Evolutionary conservation across 2,888 invertebrate species (phyloP).

Genomic region (Ypsolopha sequella): DNA sequence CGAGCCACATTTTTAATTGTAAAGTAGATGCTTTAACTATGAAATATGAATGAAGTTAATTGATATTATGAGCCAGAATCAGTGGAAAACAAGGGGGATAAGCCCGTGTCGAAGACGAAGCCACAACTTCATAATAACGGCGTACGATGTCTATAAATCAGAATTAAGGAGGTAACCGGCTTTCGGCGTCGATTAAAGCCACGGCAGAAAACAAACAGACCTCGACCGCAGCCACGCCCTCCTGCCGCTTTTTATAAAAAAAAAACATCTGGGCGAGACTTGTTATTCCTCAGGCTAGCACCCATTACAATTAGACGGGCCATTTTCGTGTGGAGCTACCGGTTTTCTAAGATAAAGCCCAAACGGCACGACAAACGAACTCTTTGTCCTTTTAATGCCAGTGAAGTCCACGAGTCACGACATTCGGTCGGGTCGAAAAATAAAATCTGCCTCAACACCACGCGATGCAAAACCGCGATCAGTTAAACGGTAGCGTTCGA

Average conservation of each 20-base stretch:
- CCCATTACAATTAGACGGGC: constrained; percentile 39
- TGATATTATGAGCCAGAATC: constrained; percentile 55
- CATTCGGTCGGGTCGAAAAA: constrained; percentile 26
- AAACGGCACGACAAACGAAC: constrained; percentile 24
- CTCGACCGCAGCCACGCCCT: constrained; percentile 19
- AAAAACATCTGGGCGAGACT: constrained; percentile 27
- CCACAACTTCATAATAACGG: constrained; percentile 53
- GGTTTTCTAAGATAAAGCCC: constrained; percentile 33
- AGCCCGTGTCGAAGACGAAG: constrained; percentile 33
- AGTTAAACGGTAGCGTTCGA: constrained; percentile 42
- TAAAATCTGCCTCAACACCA: constrained; percentile 36
- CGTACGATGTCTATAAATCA: constrained; percentile 59
- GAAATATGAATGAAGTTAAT: constrained; percentile 55
- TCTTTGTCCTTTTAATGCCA: constrained; percentile 27
- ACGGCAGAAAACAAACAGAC: constrained; percentile 58
- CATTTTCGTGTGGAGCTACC: constrained; percentile 35
- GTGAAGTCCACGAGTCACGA: constrained; percentile 39
- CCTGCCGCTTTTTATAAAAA: constrained; percentile 29
- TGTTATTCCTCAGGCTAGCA: constrained; percentile 34
- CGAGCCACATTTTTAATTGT: constrained; percentile 1
- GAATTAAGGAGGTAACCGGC: constrained; percentile 54
- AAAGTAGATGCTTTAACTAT: constrained; percentile 18
- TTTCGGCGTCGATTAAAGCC: constrained; percentile 53
- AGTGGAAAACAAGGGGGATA: constrained; percentile 36
- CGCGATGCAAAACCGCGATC: constrained; percentile 43